Conservation (phyloP, 2,797 vertebrate genomes). For the Thaleichthys pacificus region DNA sequence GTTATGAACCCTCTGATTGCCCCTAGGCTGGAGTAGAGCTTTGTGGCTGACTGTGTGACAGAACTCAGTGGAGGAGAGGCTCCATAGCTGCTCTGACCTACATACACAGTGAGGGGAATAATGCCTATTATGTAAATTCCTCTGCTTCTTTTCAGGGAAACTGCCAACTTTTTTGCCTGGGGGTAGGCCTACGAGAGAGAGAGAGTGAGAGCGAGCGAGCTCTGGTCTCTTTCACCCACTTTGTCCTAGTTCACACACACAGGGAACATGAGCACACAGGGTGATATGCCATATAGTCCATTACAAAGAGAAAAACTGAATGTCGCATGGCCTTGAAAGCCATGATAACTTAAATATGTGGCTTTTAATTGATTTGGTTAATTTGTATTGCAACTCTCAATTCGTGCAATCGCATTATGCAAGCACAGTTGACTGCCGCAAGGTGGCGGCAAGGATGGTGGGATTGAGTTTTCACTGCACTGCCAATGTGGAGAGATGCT, state of each 20-base stretch:
- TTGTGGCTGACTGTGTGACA: conserved; percentile 30
- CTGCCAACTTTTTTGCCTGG: conserved; percentile 60
- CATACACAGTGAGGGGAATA: conserved; percentile 65
- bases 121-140: conserved; percentile 75
- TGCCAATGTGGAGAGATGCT: no score
- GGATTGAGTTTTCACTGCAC: not conserved
- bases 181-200: conserved; percentile 13
- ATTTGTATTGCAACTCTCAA: no score
- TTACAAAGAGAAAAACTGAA: no score
- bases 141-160: conserved; percentile 66
- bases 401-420: no score
- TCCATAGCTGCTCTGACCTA: conserved; percentile 68
- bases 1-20: not conserved
- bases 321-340: no score
- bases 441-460: not conserved
- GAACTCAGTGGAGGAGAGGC: conserved; percentile 38
- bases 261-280: not conserved
- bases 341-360: no score
- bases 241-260: not conserved
- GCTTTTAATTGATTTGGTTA: no score
- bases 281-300: not conserved
- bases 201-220: not conserved
- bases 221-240: not conserved
- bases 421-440: not conserved
- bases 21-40: not conserved